A percentile compares a stretch with the other conserved stretches of the same genome.
Conservation (phyloP, 1,140 invertebrate species). For the Brachionus rotundiformis region DNA sequence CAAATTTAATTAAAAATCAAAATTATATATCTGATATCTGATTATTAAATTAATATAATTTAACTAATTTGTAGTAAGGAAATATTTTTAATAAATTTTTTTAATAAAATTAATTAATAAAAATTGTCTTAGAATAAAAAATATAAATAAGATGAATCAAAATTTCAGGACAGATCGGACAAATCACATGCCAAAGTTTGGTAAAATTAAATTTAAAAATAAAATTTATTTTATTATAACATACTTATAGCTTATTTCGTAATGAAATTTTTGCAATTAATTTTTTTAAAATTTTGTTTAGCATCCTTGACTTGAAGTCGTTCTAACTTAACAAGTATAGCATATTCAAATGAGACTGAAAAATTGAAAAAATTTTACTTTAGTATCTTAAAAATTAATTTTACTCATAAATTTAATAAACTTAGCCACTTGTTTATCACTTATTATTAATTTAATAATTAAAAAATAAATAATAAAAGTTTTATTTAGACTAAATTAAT, state of each 20-base stretch:
- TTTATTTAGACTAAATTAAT: neutral
- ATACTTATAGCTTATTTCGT: neutral
- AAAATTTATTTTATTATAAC: neutral
- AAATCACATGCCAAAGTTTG: no score
- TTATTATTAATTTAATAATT: neutral
- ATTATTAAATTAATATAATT: no score
- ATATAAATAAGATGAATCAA: no score
- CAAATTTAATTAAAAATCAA: no score
- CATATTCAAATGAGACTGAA: conserved; percentile 39
- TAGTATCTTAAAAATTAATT: neutral
- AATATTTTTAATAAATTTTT: no score
- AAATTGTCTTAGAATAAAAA: no score
- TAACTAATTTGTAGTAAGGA: no score
- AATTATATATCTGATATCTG: no score
- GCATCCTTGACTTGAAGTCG: conserved; percentile 42
- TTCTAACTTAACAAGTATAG: conserved; percentile 19
- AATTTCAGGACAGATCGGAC: no score
- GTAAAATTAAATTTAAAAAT: neutral
- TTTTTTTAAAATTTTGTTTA: conserved; percentile 33
- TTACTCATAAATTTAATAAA: neutral
- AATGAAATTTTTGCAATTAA: conserved; percentile 28
- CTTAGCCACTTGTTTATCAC: neutral
- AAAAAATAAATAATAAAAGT: neutral
- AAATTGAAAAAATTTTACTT: conserved; percentile 35
- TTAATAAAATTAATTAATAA: no score